These are phyloP conservation scores for Nomada flava DNA, from an alignment of 2,888 invertebrate genomes.

Conservation along the genomic window DNA sequence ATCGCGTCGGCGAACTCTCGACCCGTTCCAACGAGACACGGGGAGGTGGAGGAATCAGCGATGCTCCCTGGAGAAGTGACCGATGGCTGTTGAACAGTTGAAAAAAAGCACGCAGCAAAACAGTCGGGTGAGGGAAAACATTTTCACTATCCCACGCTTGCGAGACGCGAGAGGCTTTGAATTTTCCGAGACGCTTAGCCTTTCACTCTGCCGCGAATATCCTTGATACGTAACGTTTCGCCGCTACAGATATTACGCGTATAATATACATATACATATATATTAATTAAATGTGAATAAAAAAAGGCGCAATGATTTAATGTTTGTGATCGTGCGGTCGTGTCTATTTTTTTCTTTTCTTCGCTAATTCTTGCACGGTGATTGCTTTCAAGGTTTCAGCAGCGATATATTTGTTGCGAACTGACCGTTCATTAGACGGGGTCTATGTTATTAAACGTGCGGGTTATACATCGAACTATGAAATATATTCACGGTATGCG, in stretches of 20 bases:
- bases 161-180: neutral
- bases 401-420: neutral
- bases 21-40: constrained; percentile 25
- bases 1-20: constrained; percentile 46
- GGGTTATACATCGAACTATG: neutral
- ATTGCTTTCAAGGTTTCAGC: constrained; percentile 1
- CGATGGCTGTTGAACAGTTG: neutral
- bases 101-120: neutral
- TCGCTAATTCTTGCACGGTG: neutral
- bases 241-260: neutral
- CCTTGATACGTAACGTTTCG: constrained; percentile 14
- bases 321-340: neutral
- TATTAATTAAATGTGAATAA: constrained; percentile 4
- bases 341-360: neutral
- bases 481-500: neutral
- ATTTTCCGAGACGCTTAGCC: constrained; percentile 21
- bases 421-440: too few relatives aligned
- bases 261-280: neutral
- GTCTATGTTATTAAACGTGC: neutral
- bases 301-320: neutral
- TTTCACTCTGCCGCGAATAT: constrained; percentile 26
- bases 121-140: neutral
- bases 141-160: neutral
- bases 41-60: neutral
- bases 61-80: neutral